A percentile compares a stretch with the other conserved stretches of the same genome.
Conservation (phyloP, 2,113 vertebrate species). For the Petromus typicus region DNA sequence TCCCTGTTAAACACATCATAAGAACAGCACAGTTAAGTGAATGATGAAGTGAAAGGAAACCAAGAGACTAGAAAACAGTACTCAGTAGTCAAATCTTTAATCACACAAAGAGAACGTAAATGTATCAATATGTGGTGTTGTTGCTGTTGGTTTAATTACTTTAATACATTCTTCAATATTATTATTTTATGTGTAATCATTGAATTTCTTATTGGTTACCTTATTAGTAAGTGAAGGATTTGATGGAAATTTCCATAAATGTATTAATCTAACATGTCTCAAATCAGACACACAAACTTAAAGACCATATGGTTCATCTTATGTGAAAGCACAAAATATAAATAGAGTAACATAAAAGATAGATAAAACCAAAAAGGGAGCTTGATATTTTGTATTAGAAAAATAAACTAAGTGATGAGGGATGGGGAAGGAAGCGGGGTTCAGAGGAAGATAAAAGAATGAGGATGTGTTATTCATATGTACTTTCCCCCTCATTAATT, state of each 20-base stretch:
- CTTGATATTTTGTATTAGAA: not conserved
- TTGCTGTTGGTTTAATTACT: not conserved
- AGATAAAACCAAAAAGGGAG: not conserved
- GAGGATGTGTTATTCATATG: not conserved
- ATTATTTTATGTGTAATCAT: not conserved
- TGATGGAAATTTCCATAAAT: not conserved
- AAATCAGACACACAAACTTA: not conserved
- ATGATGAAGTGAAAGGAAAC: slow-evolving; percentile 85
- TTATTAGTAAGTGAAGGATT: not conserved
- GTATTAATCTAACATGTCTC: not conserved
- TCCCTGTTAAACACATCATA: slow-evolving; percentile 92
- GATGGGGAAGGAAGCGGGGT: not conserved
- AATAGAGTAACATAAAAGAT: not conserved
- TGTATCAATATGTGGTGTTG: not conserved
- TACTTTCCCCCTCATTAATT: not conserved
- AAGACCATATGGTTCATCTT: not conserved
- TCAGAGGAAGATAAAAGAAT: not conserved
- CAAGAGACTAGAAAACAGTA: slow-evolving; percentile 88
- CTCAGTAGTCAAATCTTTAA: slow-evolving; percentile 81
- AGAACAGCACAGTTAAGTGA: slow-evolving; percentile 93
- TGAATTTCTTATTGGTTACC: not conserved
- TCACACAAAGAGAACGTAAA: no score
- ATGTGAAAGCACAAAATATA: not conserved
- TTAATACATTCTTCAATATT: not conserved
- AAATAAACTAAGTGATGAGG: not conserved